phyloP scores from a whole-genome alignment of 2,113 vertebrate species.

The Xerus inauris region DNA sequence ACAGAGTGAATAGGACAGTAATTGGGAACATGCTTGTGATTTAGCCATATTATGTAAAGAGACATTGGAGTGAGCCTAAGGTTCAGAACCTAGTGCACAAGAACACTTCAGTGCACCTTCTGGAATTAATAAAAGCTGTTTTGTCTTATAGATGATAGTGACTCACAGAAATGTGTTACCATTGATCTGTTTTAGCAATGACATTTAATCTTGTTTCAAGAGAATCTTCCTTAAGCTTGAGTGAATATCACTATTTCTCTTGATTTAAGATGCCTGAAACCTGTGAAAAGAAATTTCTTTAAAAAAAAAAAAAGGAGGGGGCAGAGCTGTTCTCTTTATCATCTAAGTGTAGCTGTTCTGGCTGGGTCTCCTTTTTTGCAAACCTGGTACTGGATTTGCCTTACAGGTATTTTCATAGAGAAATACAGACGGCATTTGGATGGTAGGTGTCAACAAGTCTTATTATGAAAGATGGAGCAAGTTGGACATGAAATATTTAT shows the following conservation, averaged over 20 bases:
- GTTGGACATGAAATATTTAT: background rate
- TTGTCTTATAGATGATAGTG: background rate
- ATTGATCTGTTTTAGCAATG: conserved; percentile 32
- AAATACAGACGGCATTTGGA: background rate
- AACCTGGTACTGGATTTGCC: background rate
- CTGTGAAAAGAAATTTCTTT: conserved; percentile 4
- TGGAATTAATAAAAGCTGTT: conserved; percentile 1
- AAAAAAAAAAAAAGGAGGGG: background rate
- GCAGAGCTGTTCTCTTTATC: background rate
- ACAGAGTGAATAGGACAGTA: background rate
- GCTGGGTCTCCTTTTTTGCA: background rate
- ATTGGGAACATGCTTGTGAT: background rate
- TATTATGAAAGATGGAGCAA: conserved; percentile 5
- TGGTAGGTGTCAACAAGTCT: background rate
- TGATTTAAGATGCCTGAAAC: background rate
- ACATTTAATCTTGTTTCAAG: conserved; percentile 55
- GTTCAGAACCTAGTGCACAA: background rate
- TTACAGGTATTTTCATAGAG: background rate
- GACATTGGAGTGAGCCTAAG: background rate
- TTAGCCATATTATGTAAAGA: background rate
- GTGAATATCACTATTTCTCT: conserved; percentile 15
- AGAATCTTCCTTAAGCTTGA: conserved; percentile 43
- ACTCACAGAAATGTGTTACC: conserved; percentile 17
- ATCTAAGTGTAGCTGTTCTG: background rate
- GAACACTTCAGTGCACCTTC: background rate